These are phyloP conservation scores for Pogonocichla stellata DNA, from an alignment of 2,113 vertebrate species.

Conservation along the genomic window DNA sequence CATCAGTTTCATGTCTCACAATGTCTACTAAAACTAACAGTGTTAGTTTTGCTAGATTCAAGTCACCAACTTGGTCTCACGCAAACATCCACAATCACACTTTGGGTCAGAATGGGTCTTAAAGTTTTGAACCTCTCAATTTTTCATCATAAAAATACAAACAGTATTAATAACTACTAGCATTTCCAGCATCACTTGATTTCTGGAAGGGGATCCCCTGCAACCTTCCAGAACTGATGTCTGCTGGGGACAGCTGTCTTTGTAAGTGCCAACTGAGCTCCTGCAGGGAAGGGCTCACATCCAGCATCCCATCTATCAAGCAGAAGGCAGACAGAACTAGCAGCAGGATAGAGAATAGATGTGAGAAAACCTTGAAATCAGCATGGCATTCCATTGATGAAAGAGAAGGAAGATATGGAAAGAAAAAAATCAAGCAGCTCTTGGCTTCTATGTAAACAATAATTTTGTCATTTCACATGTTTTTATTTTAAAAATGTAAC, in stretches of 20 bases:
- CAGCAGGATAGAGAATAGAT: neutral
- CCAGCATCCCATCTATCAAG: slow-evolving; percentile 22
- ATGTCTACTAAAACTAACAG: neutral
- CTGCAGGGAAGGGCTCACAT: slow-evolving; percentile 21
- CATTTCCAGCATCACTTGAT: slow-evolving; percentile 60
- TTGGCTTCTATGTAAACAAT: neutral
- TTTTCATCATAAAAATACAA: slow-evolving; percentile 50
- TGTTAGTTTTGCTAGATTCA: neutral
- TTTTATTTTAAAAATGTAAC: neutral
- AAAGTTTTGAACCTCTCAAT: slow-evolving; percentile 2
- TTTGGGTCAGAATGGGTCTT: neutral
- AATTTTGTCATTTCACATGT: neutral
- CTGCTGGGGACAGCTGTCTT: slow-evolving; percentile 16
- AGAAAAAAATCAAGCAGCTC: neutral
- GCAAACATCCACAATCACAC: neutral
- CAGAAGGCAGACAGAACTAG: neutral
- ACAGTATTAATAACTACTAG: slow-evolving; percentile 59
- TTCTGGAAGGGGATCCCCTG: slow-evolving; percentile 70
- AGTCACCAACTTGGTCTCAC: neutral
- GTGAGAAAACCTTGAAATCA: neutral
- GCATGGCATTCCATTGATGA: neutral
- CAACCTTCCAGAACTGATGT: slow-evolving; percentile 52
- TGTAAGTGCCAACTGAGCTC: slow-evolving; percentile 31
- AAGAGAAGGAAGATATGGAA: neutral
- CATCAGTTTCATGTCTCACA: neutral